phyloP scores from a whole-genome alignment of 2,888 invertebrate genomes.

The Tipula vernalis region DNA sequence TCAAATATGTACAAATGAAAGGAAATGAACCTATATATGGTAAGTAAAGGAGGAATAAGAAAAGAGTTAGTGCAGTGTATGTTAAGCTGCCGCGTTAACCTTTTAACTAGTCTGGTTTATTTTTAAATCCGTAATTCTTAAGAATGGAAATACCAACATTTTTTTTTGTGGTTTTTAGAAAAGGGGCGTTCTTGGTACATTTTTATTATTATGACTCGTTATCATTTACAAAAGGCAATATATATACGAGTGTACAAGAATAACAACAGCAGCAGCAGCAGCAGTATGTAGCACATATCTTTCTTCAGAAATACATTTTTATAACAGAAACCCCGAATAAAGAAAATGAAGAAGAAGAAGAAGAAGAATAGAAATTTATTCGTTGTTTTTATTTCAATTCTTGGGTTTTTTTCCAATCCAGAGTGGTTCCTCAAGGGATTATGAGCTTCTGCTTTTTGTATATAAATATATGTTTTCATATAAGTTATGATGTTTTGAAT shows the following conservation, averaged over 20 bases:
- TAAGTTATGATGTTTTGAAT: constrained; percentile 4
- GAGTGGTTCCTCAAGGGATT: not conserved
- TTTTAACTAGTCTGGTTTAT: not conserved
- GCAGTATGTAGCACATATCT: not conserved
- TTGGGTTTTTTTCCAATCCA: not conserved
- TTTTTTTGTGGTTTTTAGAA: not conserved
- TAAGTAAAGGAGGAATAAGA: not conserved
- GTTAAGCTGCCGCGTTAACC: not conserved
- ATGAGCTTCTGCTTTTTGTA: not conserved
- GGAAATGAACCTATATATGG: not conserved
- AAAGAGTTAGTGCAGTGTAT: not conserved
- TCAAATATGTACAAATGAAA: not conserved
- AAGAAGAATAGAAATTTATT: not conserved
- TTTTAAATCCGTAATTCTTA: not conserved
- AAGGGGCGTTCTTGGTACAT: not conserved
- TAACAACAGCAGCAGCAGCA: not conserved
- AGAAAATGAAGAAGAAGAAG: not conserved
- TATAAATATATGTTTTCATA: not conserved
- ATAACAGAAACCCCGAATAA: not conserved
- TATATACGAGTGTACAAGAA: not conserved
- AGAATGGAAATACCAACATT: not conserved
- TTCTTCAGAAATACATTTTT: not conserved
- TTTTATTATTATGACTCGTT: not conserved
- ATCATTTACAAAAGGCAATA: not conserved
- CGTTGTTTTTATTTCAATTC: not conserved